Base-by-base conservation (phyloP, 1,140 invertebrate species). In the Pachypsylla venusta region DNA sequence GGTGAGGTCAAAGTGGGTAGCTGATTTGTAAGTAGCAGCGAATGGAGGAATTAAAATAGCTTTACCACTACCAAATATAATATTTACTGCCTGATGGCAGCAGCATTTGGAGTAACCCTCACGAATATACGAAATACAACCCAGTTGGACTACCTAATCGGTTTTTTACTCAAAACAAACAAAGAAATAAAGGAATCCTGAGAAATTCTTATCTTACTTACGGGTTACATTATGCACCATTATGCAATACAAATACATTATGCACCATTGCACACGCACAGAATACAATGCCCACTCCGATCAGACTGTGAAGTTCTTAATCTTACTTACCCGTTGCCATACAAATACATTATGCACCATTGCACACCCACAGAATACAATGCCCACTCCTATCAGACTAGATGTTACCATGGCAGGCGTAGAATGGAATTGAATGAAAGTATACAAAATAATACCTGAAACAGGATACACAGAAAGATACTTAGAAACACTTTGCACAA, bases 341-440 rank as follows among this genome's bases (percentile, higher is more conserved):
- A 93, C 82, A 71, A 93, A 93, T 2, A 92, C 87, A 70, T 93
- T 93, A 73, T 94, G 91, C 7, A 93, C 88, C 81, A 93, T 88
- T 42, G 89, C 88, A 66, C 87, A 86, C 59, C 89, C 87, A 70
- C 90, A 93, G 73, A 93, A 93, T 13, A 93, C 79, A 35, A 93
- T 90, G 1, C 89, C 89, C 1, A 91, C 74, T 7, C 85, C 89
- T 53, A 93, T 91, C 65, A 93, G 82, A 1, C 89, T 80, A 63
- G 86, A 89, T 2, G 89, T 90, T 19, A 92, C 81, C 60, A 93
- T 89, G 1, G 91, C 90, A 7, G 90, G 87, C 22, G 87, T 89
- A 10, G 87, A 89, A 64, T 91, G 87, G 72, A 93, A 92, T 71
- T 92, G 87, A 67, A 92, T 87, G 68, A 93, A 89, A 1, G 89